These are phyloP conservation scores for Tipula confusa DNA, from an alignment of 2,888 invertebrate species.

Conservation along the genomic window DNA sequence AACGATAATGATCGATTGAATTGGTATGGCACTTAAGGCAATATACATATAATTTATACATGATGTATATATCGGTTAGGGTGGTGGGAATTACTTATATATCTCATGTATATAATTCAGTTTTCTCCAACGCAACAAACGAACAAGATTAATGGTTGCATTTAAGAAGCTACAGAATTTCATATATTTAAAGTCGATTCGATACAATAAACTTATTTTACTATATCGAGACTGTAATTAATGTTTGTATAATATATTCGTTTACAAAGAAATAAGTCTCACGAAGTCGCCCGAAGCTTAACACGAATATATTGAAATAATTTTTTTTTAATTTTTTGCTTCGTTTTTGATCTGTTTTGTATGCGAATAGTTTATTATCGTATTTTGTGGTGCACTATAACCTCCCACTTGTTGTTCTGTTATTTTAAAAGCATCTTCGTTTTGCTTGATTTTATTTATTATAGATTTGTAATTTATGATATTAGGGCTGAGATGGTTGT, in stretches of 20 bases:
- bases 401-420: slow-evolving; percentile 3
- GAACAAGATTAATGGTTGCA: slow-evolving; percentile 1
- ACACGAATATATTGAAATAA: not conserved
- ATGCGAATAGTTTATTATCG: not conserved
- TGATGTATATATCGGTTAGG: not conserved
- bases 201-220: not conserved
- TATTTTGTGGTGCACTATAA: not conserved
- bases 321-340: not conserved
- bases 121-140: not conserved
- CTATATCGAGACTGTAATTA: not conserved
- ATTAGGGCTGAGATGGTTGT: too few species aligned
- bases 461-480: too few species aligned
- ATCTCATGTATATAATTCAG: not conserved
- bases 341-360: not conserved
- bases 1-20: not conserved
- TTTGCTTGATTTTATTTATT: not conserved
- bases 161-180: not conserved
- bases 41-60: not conserved
- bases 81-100: not conserved
- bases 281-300: not conserved
- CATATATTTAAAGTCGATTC: not conserved
- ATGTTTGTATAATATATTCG: not conserved
- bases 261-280: not conserved
- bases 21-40: slow-evolving; percentile 6
- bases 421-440: not conserved